Base-by-base conservation (phyloP, 2,797 vertebrate species). In the Sebastes kiyomatsui region DNA sequence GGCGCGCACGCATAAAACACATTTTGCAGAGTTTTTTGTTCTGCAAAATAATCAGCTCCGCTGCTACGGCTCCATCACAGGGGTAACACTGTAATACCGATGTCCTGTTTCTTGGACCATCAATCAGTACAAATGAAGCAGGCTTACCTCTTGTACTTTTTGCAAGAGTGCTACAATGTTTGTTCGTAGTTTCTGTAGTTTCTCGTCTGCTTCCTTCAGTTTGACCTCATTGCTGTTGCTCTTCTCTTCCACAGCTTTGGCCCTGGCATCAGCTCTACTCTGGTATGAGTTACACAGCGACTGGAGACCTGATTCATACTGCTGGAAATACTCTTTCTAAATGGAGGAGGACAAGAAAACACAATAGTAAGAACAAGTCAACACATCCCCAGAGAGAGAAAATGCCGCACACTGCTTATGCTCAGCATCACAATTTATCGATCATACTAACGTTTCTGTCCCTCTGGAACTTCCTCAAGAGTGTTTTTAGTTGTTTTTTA, bases 281-380 rank as follows among this genome's bases (percentile, higher is more conserved):
- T 99, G 98, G 86, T 99, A 99, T 0, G 98, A 99, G 92, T 98
- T 98, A 87, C 99, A 99, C 86, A 99, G 87, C 10, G 97, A 98
- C 96, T 99, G 98, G 22, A 99, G 95, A n/a, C 98, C 98, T 3
- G 97, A 94, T 81, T 99, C 99, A 79, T 99, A 99, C 87, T 99
- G 97, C 89, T 97, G 98, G 92, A 99, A 99, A 94, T 99, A 99
- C 49, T 99, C 99, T 92, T 99, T 99, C 99, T 99, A 94, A 56
- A 30, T 2, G 61, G 33, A 64, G 22, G 18, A 28, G 1, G 9
- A 42, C 46, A 49, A n/a, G 49, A 18, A 54, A 80, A 75, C 6
- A 78, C 16, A 80, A 75, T 1, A 73, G 8, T 28, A 14, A 56
- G 3, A 35, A 9, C 5, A 6, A 5, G 3, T 16, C 20, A 28